These are phyloP conservation scores for Rhyacichthys aspro DNA, from an alignment of 2,797 vertebrate species.

Conservation along the genomic window DNA sequence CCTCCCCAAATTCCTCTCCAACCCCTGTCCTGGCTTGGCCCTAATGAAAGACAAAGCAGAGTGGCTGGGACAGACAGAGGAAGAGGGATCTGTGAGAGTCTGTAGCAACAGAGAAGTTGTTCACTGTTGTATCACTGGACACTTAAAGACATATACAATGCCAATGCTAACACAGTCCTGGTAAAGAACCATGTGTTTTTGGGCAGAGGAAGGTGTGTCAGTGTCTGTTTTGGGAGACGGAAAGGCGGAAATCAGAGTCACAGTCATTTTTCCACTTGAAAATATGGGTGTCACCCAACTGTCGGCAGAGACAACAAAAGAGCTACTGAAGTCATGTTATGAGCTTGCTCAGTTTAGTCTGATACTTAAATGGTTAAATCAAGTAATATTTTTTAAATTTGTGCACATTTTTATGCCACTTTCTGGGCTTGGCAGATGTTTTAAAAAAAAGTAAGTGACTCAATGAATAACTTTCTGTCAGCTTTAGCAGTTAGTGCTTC, in stretches of 20 bases:
- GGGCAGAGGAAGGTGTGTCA: slow-evolving; percentile 37
- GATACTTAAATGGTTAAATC: neutral
- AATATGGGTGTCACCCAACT: slow-evolving; percentile 58
- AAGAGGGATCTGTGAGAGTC: slow-evolving; percentile 11
- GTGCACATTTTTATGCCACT: too few relatives aligned
- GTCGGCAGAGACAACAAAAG: slow-evolving; percentile 41
- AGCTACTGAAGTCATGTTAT: neutral
- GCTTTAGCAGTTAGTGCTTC: too few relatives aligned
- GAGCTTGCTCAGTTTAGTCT: neutral
- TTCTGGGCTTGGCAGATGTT: too few relatives aligned
- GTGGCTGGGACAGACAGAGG: slow-evolving; percentile 16
- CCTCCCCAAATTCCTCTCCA: slow-evolving; percentile 18
- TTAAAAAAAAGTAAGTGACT: too few relatives aligned
- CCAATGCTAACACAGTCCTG: slow-evolving; percentile 3
- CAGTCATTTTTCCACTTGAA: slow-evolving; percentile 55
- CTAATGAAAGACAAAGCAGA: slow-evolving; percentile 37
- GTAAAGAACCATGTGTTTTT: slow-evolving; percentile 16
- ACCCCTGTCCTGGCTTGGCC: slow-evolving; percentile 18
- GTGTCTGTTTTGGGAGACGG: slow-evolving; percentile 43
- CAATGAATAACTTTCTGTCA: too few relatives aligned
- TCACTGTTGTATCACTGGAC: neutral
- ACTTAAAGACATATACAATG: neutral
- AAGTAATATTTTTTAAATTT: too few relatives aligned
- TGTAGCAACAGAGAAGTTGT: slow-evolving; percentile 10
- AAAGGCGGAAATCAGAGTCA: slow-evolving; percentile 32